These are phyloP conservation scores for Trochalopteron elliotii DNA, from an alignment of 2,113 vertebrate genomes.

Conservation along the genomic window DNA sequence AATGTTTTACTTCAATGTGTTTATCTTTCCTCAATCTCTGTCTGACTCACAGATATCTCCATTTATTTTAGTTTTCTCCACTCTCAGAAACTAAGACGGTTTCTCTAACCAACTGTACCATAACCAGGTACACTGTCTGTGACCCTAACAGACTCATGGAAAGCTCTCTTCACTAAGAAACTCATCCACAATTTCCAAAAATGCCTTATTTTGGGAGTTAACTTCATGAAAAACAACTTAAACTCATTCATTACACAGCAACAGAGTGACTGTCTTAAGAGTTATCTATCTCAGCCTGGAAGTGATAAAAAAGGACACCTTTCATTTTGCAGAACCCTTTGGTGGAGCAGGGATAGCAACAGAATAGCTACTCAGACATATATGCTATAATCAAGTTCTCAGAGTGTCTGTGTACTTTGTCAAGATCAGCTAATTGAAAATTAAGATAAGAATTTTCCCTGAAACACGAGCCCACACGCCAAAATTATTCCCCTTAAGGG, in stretches of 20 bases:
- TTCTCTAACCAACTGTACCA: not conserved
- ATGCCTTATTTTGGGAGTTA: not conserved
- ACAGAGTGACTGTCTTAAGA: not conserved
- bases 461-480: not conserved
- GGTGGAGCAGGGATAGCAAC: not conserved
- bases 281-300: not conserved
- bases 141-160: not conserved
- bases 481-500: not conserved
- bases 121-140: not conserved
- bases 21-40: not conserved
- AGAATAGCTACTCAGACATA: not conserved
- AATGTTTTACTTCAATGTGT: not conserved
- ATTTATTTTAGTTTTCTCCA: not conserved
- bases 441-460: not conserved
- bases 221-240: not conserved
- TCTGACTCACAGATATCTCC: not conserved
- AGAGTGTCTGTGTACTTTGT: not conserved
- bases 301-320: not conserved
- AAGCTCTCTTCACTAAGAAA: not conserved
- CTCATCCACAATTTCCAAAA: not conserved
- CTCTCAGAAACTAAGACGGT: not conserved
- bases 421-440: not conserved
- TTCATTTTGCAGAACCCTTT: not conserved
- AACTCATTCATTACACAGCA: not conserved
- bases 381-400: not conserved